Conservation (phyloP, 2,888 invertebrate genomes). For the Scaptomyza tumidula region DNA sequence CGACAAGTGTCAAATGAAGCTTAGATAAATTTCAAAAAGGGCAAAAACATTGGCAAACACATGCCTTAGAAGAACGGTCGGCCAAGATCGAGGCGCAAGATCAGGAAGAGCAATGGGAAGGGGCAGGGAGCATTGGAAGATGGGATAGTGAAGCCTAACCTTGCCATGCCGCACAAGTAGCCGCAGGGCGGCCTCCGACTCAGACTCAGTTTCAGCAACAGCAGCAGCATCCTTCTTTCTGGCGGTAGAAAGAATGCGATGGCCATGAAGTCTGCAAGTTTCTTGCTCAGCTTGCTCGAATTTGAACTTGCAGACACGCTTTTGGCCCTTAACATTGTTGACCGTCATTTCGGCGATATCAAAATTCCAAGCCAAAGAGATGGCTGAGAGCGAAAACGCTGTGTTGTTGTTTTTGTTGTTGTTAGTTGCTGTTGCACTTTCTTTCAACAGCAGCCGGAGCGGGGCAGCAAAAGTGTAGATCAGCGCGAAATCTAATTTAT, state of each 20-base stretch:
- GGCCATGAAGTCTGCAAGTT: slow-evolving; percentile 36
- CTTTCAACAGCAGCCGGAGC: slow-evolving; percentile 54
- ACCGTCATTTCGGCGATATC: slow-evolving; percentile 78
- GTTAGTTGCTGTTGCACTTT: slow-evolving; percentile 60
- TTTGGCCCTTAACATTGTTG: slow-evolving; percentile 82
- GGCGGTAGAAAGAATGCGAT: slow-evolving; percentile 58
- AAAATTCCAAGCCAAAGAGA: slow-evolving; percentile 57
- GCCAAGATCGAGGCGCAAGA: slow-evolving; percentile 16
- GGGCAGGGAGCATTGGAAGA: slow-evolving; percentile 10
- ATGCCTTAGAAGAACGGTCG: slow-evolving; percentile 36
- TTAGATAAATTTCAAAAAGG: slow-evolving; percentile 78
- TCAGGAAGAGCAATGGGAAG: slow-evolving; percentile 16
- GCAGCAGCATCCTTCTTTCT: slow-evolving; percentile 5
- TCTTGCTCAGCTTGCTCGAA: slow-evolving; percentile 42
- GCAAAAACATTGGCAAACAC: slow-evolving; percentile 61
- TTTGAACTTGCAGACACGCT: slow-evolving; percentile 82
- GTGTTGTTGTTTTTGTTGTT: slow-evolving; percentile 26
- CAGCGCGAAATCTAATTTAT: slow-evolving; percentile 76
- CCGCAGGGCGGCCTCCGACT: slow-evolving; percentile 55
- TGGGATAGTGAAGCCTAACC: slow-evolving; percentile 55
- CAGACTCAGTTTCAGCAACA: slow-evolving; percentile 25
- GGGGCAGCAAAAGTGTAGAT: slow-evolving; percentile 72
- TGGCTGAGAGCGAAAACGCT: slow-evolving; percentile 65
- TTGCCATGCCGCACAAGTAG: slow-evolving; percentile 76
- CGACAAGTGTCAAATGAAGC: slow-evolving; percentile 76